A percentile compares a stretch with the other conserved stretches of the same genome.
Conservation (phyloP, 2,797 vertebrate genomes). For the Nothura maculosa region DNA sequence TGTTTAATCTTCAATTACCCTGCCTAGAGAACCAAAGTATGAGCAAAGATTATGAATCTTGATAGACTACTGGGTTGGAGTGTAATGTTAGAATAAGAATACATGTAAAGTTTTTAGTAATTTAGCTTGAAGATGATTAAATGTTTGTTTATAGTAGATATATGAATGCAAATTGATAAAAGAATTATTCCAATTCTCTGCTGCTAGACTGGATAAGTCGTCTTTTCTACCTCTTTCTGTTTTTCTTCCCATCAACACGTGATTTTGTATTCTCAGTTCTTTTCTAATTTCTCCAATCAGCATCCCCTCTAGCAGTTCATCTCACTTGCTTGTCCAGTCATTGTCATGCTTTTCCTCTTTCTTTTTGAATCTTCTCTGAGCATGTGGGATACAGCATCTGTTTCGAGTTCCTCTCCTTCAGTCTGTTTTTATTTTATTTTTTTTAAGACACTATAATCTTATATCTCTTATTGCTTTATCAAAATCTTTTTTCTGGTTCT, state of each 20-base stretch:
- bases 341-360: background rate
- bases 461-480: background rate
- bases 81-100: background rate
- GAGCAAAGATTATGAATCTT: background rate
- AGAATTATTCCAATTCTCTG: too few species aligned
- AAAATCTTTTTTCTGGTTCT: background rate
- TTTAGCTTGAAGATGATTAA: background rate
- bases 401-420: background rate
- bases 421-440: background rate
- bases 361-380: background rate
- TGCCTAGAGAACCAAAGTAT: background rate
- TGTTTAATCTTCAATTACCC: background rate
- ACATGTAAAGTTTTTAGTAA: background rate
- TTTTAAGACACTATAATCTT: too few species aligned
- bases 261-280: background rate
- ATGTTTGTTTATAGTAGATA: background rate
- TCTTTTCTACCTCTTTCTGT: background rate
- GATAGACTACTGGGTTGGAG: background rate
- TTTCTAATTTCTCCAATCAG: background rate
- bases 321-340: background rate
- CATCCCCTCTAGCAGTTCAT: background rate
- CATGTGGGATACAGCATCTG: background rate
- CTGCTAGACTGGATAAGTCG: background rate
- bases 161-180: too few species aligned
- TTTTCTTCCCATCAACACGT: background rate